These are phyloP conservation scores for Kradibia gibbosae DNA, from an alignment of 1,140 invertebrate species.

Conservation along the genomic window DNA sequence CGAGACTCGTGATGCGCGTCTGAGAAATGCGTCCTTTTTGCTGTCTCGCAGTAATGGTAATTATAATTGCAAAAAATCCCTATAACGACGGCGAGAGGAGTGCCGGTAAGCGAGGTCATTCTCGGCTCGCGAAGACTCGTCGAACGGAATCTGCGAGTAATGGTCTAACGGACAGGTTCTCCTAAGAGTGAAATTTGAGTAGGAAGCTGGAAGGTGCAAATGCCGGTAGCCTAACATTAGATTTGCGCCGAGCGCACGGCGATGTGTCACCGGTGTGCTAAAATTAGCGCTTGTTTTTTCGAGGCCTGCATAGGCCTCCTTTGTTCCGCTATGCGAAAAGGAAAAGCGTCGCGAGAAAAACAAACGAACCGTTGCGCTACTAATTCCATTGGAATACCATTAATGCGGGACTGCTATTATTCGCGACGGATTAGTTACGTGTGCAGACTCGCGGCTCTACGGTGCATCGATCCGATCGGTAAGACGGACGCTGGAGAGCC, in stretches of 20 bases:
- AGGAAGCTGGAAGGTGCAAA: neutral
- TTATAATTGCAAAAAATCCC: no score
- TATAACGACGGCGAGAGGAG: no score
- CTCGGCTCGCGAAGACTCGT: no score
- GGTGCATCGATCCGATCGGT: constrained; percentile 25
- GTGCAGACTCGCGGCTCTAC: constrained; percentile 37
- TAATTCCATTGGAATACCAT: constrained; percentile 49
- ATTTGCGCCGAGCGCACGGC: constrained; percentile 27
- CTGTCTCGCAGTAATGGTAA: no score
- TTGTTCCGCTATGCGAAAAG: neutral
- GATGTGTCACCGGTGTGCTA: constrained; percentile 20
- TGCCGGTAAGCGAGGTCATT: no score
- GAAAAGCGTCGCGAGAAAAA: neutral
- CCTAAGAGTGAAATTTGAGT: neutral
- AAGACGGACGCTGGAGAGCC: neutral
- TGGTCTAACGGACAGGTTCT: neutral
- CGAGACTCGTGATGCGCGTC: no score
- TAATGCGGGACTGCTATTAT: constrained; percentile 27
- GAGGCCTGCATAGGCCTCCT: neutral
- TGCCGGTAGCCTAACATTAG: neutral
- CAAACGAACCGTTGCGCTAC: constrained; percentile 23
- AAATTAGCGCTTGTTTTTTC: constrained; percentile 38
- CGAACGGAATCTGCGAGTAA: no score
- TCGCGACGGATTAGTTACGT: constrained; percentile 41
- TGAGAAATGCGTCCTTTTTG: no score